Conservation (phyloP, 1,140 invertebrate genomes). For the Meloidogyne exigua region DNA sequence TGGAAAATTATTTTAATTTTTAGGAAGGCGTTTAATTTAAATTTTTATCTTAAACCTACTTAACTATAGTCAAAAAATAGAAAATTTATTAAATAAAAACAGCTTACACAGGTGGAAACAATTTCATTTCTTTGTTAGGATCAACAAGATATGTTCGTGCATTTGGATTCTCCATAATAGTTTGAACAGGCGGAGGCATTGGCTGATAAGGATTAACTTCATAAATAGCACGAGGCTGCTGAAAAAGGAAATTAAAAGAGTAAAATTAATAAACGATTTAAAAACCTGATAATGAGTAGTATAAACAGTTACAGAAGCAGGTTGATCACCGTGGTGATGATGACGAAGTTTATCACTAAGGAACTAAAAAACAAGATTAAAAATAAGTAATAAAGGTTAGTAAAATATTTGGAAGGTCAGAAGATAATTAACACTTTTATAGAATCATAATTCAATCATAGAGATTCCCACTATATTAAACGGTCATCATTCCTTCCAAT, state of each 20-base stretch:
- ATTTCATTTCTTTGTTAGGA: constrained; percentile 60
- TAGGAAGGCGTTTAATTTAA: too few species aligned
- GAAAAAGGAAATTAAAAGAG: constrained; percentile 24
- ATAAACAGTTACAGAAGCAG: constrained; percentile 53
- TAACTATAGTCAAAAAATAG: too few species aligned
- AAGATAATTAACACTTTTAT: background rate
- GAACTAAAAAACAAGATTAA: constrained; percentile 41
- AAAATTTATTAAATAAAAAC: background rate
- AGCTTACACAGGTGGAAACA: constrained; percentile 61
- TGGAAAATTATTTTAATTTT: constrained; percentile 18
- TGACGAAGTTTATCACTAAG: constrained; percentile 50
- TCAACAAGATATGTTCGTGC: constrained; percentile 51
- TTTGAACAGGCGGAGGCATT: constrained; percentile 60
- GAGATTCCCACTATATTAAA: background rate
- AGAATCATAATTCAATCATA: background rate
- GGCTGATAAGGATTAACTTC: constrained; percentile 62
- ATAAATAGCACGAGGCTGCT: constrained; percentile 59
- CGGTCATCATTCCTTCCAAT: background rate
- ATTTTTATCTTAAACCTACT: background rate
- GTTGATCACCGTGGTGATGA: constrained; percentile 52
- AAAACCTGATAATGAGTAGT: constrained; percentile 55
- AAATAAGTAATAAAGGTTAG: background rate
- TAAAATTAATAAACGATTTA: constrained; percentile 6
- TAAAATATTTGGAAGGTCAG: constrained; percentile 17
- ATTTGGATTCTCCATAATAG: constrained; percentile 57